Conservation (phyloP, 2,888 invertebrate species). For the Eutolmus rufibarbis region DNA sequence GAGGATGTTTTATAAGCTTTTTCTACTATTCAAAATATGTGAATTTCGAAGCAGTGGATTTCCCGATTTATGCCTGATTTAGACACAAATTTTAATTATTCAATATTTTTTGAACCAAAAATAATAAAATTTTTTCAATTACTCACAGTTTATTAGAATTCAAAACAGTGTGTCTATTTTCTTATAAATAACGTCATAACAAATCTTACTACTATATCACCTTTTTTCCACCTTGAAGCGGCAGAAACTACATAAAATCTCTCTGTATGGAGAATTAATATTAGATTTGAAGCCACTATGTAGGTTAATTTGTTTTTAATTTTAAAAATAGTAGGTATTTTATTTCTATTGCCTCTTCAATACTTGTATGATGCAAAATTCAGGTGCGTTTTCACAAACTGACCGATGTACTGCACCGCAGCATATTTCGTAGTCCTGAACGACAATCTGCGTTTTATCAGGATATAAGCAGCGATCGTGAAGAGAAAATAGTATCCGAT, state of each 20-base stretch:
- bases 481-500: constrained; percentile 74
- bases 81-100: no score
- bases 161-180: background rate
- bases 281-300: background rate
- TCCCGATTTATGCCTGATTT: no score
- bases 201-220: background rate
- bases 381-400: constrained; percentile 72
- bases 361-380: constrained; percentile 61
- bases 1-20: no score
- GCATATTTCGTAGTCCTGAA: constrained; percentile 67
- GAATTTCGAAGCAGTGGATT: no score
- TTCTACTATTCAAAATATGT: no score
- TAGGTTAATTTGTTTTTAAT: background rate
- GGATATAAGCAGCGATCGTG: constrained; percentile 73
- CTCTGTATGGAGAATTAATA: background rate
- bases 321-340: background rate
- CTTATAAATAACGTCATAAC: background rate
- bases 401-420: constrained; percentile 74
- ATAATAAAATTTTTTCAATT: background rate
- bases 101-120: background rate
- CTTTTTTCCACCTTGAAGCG: background rate
- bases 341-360: constrained; percentile 46
- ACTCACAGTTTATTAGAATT: background rate
- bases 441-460: constrained; percentile 74
- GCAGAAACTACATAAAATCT: background rate